Conservation (phyloP, 2,113 vertebrate genomes). For the Protobothrops flavoviridis region DNA sequence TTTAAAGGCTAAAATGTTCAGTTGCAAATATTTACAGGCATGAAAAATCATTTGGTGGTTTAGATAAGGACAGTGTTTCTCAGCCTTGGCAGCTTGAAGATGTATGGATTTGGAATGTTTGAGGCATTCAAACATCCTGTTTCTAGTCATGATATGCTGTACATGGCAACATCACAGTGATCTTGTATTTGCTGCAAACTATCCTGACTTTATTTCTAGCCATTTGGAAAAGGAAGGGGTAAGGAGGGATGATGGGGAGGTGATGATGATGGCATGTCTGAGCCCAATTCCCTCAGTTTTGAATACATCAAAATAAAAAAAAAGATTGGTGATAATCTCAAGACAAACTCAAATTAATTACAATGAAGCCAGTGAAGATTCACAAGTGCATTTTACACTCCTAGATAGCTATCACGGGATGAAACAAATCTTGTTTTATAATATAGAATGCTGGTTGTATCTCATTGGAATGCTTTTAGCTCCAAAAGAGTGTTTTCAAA, state of each 20-base stretch:
- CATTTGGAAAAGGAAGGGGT: background rate
- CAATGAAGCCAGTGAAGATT: background rate
- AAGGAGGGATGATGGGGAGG: background rate
- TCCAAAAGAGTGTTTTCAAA: background rate
- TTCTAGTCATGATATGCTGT: background rate
- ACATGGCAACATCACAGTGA: background rate
- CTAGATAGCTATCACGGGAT: background rate
- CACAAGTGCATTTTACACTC: background rate
- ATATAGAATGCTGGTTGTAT: background rate
- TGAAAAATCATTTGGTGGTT: background rate
- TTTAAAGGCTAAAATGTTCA: slow-evolving; percentile 37
- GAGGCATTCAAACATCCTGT: background rate
- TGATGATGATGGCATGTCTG: background rate
- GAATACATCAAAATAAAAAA: background rate
- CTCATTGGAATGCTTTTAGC: background rate
- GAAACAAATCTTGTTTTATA: background rate
- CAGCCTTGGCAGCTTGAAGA: background rate
- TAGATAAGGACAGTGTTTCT: background rate
- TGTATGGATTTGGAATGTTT: background rate
- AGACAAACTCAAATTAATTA: background rate
- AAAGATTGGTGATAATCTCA: background rate
- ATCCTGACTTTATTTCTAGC: background rate
- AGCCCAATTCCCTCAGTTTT: background rate
- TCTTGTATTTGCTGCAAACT: background rate
- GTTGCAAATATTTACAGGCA: background rate